A percentile compares a stretch with the other conserved stretches of the same genome.
These are phyloP conservation scores for Chlamydotis undulata DNA, from an alignment of 2,113 vertebrate genomes.

Conservation along the genomic window DNA sequence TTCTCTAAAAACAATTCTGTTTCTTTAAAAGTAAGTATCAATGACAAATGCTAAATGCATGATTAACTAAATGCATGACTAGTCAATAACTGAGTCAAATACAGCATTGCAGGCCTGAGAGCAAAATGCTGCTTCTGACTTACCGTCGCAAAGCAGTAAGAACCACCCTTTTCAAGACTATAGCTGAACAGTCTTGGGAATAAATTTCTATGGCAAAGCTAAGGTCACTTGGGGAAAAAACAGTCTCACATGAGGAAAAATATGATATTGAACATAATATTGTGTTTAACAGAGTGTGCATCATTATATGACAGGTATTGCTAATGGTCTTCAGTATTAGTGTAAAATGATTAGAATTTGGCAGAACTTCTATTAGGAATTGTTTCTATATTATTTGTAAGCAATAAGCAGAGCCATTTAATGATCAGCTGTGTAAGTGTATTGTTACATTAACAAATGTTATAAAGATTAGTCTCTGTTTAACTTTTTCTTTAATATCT, in stretches of 20 bases:
- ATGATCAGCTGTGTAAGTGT: background rate
- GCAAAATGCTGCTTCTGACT: background rate
- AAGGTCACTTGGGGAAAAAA: background rate
- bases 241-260: background rate
- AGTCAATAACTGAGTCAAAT: constrained; percentile 6
- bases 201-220: background rate
- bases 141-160: background rate
- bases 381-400: background rate
- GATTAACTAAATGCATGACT: background rate
- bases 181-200: background rate
- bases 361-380: background rate
- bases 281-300: background rate
- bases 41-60: constrained; percentile 23
- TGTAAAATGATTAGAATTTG: background rate
- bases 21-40: constrained; percentile 54
- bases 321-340: background rate
- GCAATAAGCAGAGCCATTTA: background rate
- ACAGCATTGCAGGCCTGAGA: background rate
- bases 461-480: background rate
- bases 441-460: background rate
- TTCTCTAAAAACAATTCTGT: constrained; percentile 14
- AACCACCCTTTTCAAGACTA: background rate
- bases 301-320: background rate
- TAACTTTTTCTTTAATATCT: background rate
- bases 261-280: background rate